phyloP scores from a whole-genome alignment of 2,888 invertebrate genomes.

The Ernsta delagoae region DNA sequence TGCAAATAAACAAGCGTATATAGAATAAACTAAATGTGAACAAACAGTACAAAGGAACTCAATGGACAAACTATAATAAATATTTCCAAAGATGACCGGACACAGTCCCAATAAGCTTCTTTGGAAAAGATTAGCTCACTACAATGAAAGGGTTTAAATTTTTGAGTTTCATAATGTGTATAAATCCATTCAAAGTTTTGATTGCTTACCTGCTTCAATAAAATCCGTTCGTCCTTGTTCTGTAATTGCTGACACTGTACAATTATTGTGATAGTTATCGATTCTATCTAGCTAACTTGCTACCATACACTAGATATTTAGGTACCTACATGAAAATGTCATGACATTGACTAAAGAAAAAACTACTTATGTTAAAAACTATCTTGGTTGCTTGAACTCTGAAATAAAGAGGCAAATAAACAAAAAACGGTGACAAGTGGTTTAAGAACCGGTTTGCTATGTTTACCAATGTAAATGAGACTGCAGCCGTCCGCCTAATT shows the following conservation, averaged over 20 bases:
- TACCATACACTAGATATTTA: too few species aligned
- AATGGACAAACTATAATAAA: conserved; percentile 53
- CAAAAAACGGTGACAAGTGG: neutral
- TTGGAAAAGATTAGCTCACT: conserved; percentile 29
- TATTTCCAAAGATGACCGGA: conserved; percentile 58
- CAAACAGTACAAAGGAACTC: conserved; percentile 57
- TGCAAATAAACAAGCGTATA: conserved; percentile 63
- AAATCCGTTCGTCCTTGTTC: neutral
- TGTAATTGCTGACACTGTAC: neutral
- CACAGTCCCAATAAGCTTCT: conserved; percentile 40
- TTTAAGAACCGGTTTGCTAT: neutral
- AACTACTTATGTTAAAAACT: too few species aligned
- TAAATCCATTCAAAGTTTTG: conserved; percentile 39
- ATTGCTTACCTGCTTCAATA: conserved; percentile 25
- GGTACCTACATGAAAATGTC: too few species aligned
- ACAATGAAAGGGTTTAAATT: conserved; percentile 49
- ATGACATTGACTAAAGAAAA: too few species aligned
- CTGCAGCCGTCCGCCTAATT: conserved; percentile 16
- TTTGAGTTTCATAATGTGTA: conserved; percentile 36
- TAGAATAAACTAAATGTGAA: conserved; percentile 76
- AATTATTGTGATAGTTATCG: too few species aligned
- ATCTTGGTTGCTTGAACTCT: neutral
- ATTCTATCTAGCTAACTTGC: too few species aligned
- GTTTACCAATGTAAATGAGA: conserved; percentile 8
- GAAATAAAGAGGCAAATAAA: neutral